These are phyloP conservation scores for Ochropacha duplaris DNA, from an alignment of 2,888 invertebrate species.

Conservation along the genomic window DNA sequence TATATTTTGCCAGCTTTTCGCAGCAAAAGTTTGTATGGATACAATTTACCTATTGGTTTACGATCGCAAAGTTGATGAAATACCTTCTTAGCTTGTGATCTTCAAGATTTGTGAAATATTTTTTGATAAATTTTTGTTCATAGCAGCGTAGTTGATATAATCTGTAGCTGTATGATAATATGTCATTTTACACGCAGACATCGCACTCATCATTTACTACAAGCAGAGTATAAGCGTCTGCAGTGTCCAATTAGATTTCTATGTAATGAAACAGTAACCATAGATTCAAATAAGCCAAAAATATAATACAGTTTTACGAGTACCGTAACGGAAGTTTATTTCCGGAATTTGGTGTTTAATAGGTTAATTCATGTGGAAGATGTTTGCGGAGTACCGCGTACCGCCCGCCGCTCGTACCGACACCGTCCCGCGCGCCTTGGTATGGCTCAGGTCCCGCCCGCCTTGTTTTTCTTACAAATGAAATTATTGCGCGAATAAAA, in stretches of 20 bases:
- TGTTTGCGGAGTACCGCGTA: slow-evolving; percentile 59
- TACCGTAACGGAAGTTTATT: slow-evolving; percentile 63
- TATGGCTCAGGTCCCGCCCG: slow-evolving; percentile 22
- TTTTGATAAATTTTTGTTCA: too few species aligned
- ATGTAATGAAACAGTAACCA: slow-evolving; percentile 9
- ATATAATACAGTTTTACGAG: slow-evolving; percentile 55
- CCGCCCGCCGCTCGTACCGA: slow-evolving; percentile 19
- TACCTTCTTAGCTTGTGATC: too few species aligned
- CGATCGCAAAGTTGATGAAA: too few species aligned
- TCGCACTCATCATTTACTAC: too few species aligned
- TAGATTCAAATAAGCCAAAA: slow-evolving; percentile 38
- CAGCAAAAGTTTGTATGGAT: too few species aligned
- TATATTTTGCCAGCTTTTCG: too few species aligned
- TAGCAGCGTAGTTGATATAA: too few species aligned
- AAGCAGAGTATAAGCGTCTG: too few species aligned
- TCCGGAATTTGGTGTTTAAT: slow-evolving; percentile 69
- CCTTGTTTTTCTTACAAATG: slow-evolving; percentile 79
- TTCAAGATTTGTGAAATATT: too few species aligned
- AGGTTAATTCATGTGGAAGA: slow-evolving; percentile 78
- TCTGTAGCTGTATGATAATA: too few species aligned
- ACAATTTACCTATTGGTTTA: neutral
- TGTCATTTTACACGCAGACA: too few species aligned
- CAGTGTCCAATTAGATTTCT: neutral
- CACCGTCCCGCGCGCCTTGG: slow-evolving; percentile 12
- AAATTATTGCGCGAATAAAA: slow-evolving; percentile 80